Conservation (phyloP, 2,888 invertebrate genomes). For the Tipula lateralis region DNA sequence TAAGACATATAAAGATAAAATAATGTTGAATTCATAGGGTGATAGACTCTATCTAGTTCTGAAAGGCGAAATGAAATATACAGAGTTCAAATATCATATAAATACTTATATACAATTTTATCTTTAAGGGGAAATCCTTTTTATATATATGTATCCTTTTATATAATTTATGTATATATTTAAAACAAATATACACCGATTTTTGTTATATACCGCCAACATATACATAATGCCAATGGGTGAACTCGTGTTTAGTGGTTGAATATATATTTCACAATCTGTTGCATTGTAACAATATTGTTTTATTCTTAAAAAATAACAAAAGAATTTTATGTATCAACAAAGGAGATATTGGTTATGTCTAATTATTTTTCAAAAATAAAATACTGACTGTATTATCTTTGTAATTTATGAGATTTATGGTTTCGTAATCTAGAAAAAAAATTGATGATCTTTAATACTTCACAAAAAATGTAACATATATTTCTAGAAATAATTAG, state of each 20-base stretch:
- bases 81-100: background rate
- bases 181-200: background rate
- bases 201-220: background rate
- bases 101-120: background rate
- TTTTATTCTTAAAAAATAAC: background rate
- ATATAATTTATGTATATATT: background rate
- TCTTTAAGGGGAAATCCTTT: background rate
- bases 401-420: too few relatives aligned
- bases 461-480: too few relatives aligned
- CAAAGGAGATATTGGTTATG: background rate
- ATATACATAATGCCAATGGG: background rate
- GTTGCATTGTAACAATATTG: slow-evolving; percentile 11
- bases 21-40: background rate
- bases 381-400: too few relatives aligned
- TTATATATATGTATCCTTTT: background rate
- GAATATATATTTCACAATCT: background rate
- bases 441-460: too few relatives aligned
- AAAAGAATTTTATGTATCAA: background rate
- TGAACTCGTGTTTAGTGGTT: slow-evolving; percentile 24
- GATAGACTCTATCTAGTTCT: background rate
- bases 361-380: background rate
- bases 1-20: background rate
- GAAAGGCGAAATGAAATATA: too few relatives aligned
- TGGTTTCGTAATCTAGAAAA: too few relatives aligned
- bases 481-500: too few relatives aligned